phyloP scores from a whole-genome alignment of 2,797 vertebrate genomes.

The Lophotriccus pileatus region DNA sequence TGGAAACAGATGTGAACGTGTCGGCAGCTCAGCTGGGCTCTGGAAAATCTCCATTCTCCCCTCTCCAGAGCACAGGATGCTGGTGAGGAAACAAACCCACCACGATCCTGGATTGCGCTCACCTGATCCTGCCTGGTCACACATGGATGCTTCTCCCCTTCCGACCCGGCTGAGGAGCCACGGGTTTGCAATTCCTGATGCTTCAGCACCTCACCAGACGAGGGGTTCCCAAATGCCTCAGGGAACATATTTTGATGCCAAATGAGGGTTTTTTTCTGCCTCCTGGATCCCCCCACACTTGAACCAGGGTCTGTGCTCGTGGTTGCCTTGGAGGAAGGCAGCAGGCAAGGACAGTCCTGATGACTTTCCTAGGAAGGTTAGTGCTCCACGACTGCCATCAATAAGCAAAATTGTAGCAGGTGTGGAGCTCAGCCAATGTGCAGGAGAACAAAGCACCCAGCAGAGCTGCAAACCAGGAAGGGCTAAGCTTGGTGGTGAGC shows the following conservation, averaged over 20 bases:
- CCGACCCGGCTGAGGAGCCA: background rate
- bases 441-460: background rate
- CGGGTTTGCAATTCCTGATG: background rate
- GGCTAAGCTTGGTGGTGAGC: background rate
- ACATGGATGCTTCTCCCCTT: background rate
- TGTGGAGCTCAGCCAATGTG: background rate
- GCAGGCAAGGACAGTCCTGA: background rate
- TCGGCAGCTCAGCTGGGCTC: slow-evolving; percentile 5
- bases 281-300: background rate
- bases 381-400: background rate
- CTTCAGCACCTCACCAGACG: background rate
- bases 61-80: background rate
- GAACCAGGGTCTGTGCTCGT: background rate
- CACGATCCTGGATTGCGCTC: background rate
- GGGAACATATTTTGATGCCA: background rate
- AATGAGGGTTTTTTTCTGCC: background rate
- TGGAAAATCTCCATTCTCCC: background rate
- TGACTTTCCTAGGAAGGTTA: background rate
- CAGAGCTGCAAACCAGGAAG: background rate
- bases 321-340: background rate
- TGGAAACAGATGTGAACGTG: slow-evolving; percentile 70
- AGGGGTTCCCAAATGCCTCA: accelerated
- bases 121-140: background rate
- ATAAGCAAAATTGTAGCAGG: background rate
- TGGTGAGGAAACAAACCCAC: background rate